Evolutionary conservation across 1,140 invertebrate genomes (phyloP), one percentile per base, ranked within the genome.

Genomic region (Bactericera cockerelli): DNA sequence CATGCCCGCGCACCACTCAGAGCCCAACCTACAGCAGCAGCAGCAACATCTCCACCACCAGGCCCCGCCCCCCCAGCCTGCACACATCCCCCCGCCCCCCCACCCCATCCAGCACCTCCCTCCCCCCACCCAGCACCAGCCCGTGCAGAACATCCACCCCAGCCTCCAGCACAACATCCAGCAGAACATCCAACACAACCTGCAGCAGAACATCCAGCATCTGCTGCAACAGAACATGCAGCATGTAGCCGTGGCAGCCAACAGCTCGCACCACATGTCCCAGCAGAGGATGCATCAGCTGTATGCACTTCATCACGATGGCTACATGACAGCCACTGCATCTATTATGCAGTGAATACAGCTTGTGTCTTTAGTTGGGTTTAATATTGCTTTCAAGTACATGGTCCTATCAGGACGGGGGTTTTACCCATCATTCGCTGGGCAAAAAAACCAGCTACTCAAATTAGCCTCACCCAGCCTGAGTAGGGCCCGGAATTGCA

Each of bases 231-330:
- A 49, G 3, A 4, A 6, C 3, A 6, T 49, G 8, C 42, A 49
- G 42, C 42, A 49, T 3, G 8, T 6, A 4, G 8, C 19, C 8
- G 4, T 6, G 4, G 42, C n/a, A 19, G 42, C 42, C 8, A 49
- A 49, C n/a, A 31, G 28, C 13, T 19, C 42, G 19, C 42, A 49
- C n/a, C 42, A 16, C 8, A 49, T 49, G 42, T 49, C 42, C 8
- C 42, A 49, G 22, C 42, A 49, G 42, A 49, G 42, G 19, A 49
- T 49, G 42, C 42, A 49, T 49, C 42, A 49, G 42, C n/a, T 49
- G n/a, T 49, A 49, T 49, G 42, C 42, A 49, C 42, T 49, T 19
- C 42, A 49, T 49, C 42, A 49, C 19, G 42, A 49, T 49, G 42
- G 42, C n/a, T 49, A 49, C 19, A 49, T 49, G 42, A 49, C 42